phyloP scores from a whole-genome alignment of 2,888 invertebrate genomes.

The Hyles lineata region DNA sequence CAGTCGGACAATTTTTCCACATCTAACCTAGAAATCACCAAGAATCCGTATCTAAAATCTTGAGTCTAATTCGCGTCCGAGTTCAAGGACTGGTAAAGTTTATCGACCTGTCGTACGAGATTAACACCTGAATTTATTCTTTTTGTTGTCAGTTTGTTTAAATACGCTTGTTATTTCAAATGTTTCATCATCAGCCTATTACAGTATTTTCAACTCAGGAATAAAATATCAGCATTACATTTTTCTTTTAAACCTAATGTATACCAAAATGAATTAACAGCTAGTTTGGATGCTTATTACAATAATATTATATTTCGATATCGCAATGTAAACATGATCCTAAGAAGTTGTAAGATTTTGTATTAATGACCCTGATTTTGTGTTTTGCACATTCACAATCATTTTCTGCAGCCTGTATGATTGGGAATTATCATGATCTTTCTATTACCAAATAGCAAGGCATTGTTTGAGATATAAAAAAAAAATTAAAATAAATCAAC shows the following conservation, averaged over 20 bases:
- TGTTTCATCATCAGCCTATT: no score
- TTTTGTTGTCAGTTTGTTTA: not conserved
- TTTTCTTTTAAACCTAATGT: not conserved
- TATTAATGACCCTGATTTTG: no score
- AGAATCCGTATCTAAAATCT: not conserved
- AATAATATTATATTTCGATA: not conserved
- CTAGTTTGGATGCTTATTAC: not conserved
- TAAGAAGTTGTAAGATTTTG: no score
- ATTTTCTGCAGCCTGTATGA: no score
- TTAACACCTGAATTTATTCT: not conserved
- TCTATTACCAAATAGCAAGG: no score
- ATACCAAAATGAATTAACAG: not conserved
- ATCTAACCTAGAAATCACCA: not conserved
- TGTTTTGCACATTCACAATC: no score
- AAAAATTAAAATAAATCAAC: no score
- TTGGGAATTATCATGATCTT: no score
- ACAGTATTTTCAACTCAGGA: no score
- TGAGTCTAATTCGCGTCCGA: not conserved
- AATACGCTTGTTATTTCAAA: no score
- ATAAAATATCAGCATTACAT: not conserved
- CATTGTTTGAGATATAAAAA: no score
- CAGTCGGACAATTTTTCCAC: not conserved
- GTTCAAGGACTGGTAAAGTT: slow-evolving; percentile 3
- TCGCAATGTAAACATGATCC: no score
- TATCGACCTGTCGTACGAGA: not conserved